A percentile compares a stretch with the other conserved stretches of the same genome.
These are phyloP conservation scores for Calameuta filiformis DNA, from an alignment of 2,888 invertebrate genomes.

Conservation along the genomic window DNA sequence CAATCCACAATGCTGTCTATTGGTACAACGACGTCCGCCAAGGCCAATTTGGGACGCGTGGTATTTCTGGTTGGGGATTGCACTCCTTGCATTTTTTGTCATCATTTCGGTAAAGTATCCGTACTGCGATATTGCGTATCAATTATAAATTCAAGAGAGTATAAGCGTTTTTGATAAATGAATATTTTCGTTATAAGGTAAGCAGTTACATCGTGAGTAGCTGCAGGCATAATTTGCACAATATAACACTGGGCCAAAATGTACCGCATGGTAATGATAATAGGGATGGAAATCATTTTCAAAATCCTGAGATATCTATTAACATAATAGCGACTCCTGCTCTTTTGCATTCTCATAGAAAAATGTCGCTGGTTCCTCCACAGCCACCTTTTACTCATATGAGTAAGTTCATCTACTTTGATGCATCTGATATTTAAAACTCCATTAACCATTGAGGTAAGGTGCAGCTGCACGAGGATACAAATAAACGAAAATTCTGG, in stretches of 20 bases:
- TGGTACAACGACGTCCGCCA: conserved; percentile 52
- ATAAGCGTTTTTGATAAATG: not conserved
- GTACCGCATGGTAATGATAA: conserved; percentile 23
- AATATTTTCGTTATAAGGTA: conserved; percentile 31
- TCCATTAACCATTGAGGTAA: not conserved
- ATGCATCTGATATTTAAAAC: not conserved
- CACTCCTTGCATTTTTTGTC: conserved; percentile 50
- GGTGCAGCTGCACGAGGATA: not conserved
- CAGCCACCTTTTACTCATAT: conserved; percentile 51
- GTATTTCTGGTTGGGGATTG: conserved; percentile 60
- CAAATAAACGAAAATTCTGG: not conserved
- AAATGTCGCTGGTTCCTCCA: conserved; percentile 54
- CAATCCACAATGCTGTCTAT: conserved; percentile 54
- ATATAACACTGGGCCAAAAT: conserved; percentile 36
- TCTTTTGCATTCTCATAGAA: conserved; percentile 50
- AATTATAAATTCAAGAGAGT: not conserved
- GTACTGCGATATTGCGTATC: not conserved
- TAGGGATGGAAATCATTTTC: conserved; percentile 28
- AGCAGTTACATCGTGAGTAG: conserved; percentile 52
- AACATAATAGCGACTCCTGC: conserved; percentile 56
- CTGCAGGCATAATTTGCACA: conserved; percentile 49
- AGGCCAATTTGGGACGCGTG: conserved; percentile 59
- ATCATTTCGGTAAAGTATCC: conserved; percentile 47
- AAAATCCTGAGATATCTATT: conserved; percentile 55
- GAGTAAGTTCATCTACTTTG: conserved; percentile 42